These are phyloP conservation scores for Leptodirus hochenwartii DNA, from an alignment of 2,888 invertebrate species.

Conservation along the genomic window DNA sequence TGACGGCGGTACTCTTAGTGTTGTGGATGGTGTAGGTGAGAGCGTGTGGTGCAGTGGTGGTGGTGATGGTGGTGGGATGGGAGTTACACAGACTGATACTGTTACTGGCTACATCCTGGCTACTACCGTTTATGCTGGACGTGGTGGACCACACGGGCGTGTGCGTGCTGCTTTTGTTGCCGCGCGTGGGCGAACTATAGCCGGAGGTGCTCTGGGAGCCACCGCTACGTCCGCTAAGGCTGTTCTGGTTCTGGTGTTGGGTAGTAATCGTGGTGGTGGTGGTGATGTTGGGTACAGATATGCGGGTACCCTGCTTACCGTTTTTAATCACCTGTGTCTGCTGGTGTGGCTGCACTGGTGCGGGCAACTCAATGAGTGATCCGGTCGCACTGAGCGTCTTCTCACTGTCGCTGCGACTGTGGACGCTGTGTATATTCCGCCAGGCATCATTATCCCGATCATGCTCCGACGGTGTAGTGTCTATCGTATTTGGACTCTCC, in stretches of 20 bases:
- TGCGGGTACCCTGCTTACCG: conserved; percentile 7
- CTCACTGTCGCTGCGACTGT: conserved; percentile 20
- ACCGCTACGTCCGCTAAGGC: conserved; percentile 22
- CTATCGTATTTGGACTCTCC: conserved; percentile 30
- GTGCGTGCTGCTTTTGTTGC: conserved; percentile 17
- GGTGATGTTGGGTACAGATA: conserved; percentile 15
- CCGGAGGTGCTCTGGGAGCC: conserved; percentile 32
- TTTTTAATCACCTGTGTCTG: conserved; percentile 17
- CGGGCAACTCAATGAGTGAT: conserved; percentile 24
- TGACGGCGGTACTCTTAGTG: conserved; percentile 27
- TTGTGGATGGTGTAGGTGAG: conserved; percentile 27
- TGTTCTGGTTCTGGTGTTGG: conserved; percentile 18
- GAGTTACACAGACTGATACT: conserved; percentile 9
- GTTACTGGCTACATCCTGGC: too few relatives aligned
- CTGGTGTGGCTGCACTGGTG: conserved; percentile 22
- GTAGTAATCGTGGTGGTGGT: conserved; percentile 19
- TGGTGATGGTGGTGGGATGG: conserved; percentile 4
- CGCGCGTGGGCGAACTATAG: conserved; percentile 30
- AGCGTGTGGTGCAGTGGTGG: conserved; percentile 10
- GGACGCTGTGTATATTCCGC: conserved; percentile 22
- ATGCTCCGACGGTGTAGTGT: conserved; percentile 27
- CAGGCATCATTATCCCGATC: conserved; percentile 17
- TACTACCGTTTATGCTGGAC: conserved; percentile 25
- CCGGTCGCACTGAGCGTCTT: conserved; percentile 28
- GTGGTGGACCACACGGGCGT: conserved; percentile 26